These are phyloP conservation scores for Limnephilus marmoratus DNA, from an alignment of 2,888 invertebrate genomes.

Conservation along the genomic window DNA sequence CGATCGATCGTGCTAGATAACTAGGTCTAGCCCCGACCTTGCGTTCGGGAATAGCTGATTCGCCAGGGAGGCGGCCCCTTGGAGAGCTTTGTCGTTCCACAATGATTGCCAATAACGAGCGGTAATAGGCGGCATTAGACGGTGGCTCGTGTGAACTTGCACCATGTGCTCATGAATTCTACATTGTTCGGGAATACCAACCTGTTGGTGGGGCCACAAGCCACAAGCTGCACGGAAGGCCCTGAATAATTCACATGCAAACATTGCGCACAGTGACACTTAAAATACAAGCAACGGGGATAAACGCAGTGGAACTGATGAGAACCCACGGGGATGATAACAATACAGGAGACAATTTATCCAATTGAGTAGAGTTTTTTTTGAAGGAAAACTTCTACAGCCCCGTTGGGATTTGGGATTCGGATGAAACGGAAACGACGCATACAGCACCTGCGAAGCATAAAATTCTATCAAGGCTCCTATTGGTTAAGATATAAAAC, in stretches of 20 bases:
- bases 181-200: neutral
- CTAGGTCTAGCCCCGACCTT: neutral
- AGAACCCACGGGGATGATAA: neutral
- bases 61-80: neutral
- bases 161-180: neutral
- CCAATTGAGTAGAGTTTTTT: neutral
- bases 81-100: neutral
- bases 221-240: neutral
- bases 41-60: neutral
- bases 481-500: no score
- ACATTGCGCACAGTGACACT: no score
- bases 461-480: no score
- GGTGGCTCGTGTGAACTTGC: neutral
- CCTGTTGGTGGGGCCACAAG: neutral
- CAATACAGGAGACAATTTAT: neutral
- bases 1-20: neutral
- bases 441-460: no score
- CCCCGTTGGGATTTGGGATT: no score
- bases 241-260: neutral
- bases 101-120: neutral
- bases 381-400: no score
- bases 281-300: no score
- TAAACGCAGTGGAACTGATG: neutral
- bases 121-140: neutral
- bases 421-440: no score